Evolutionary conservation across 2,797 vertebrate species (phyloP), one percentile per base, ranked within the genome.

Genomic region (Eulemur coronatus): DNA sequence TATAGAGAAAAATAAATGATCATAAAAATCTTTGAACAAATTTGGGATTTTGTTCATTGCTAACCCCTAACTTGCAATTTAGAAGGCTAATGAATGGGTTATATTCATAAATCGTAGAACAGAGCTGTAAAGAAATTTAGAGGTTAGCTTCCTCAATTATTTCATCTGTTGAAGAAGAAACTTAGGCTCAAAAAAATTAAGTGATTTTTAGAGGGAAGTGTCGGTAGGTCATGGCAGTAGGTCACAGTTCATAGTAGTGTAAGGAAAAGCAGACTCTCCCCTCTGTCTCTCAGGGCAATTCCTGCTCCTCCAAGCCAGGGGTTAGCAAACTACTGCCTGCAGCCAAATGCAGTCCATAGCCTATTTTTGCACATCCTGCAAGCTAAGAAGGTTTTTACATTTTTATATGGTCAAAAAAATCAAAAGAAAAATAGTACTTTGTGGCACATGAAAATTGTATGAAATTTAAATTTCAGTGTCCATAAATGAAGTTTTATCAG

Each of bases 11-110:
- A 91, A 38, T 24, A 96, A 72, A 50, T 50, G 43, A 63, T 79
- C 84, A 84, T 67, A 67, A 89, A 96, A 48, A 11, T 85, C 76
- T 92, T 79, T 65, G 15, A 94, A 94, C 52, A 61, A 88, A 86
- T 81, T 43, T 46, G 26, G 24, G 24, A 81, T 41, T 90, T 57
- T 59, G 84, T 85, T 70, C 28, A 17, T 55, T 38, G 59, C 55
- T 70, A 75, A 57, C n/a, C 1, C 59, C 14, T 52, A 73, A 43
- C 8, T 79, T 89, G 48, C 15, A 95, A 65, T 57, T 72, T 72
- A 86, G 59, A 90, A 70, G 26, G 69, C 5, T 72, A 82, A 72
- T 30, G 28, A 86, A 5, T 72, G 65, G 92, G 8, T 26, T 85
- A 15, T 73, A 48, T 33, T 61, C 14, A 12, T 41, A 41, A 55